phyloP scores from a whole-genome alignment of 2,888 invertebrate genomes.

The Minunthozetes semirufus region DNA sequence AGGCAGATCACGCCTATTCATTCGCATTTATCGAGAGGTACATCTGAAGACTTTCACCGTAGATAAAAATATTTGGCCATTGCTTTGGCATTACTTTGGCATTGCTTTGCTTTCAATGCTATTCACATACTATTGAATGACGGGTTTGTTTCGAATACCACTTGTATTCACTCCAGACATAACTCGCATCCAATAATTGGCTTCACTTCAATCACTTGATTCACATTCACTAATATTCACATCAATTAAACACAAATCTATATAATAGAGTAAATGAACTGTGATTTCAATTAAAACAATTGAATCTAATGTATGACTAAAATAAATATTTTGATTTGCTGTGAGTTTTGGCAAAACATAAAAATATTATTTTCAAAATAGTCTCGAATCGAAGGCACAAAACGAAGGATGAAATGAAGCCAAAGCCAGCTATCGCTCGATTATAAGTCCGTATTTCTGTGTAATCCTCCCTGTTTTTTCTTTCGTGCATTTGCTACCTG shows the following conservation, averaged over 20 bases:
- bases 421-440: not conserved
- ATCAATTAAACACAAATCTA: no score
- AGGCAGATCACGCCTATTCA: slow-evolving; percentile 6
- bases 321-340: no score
- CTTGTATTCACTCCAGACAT: no score
- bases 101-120: not conserved
- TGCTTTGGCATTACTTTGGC: no score
- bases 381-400: not conserved
- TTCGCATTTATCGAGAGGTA: not conserved
- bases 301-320: no score
- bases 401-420: not conserved
- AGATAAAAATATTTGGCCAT: not conserved
- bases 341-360: not conserved
- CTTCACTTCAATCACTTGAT: no score
- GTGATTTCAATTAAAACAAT: no score
- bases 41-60: slow-evolving; percentile 4
- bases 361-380: not conserved
- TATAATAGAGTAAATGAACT: no score
- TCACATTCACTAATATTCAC: no score
- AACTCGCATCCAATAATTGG: no score
- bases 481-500: not conserved
- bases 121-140: not conserved
- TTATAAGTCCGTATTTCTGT: not conserved
- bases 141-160: not conserved
- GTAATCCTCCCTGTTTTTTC: not conserved